Evolutionary conservation across 2,113 vertebrate genomes (phyloP).

Genomic region (Callipepla californica): DNA sequence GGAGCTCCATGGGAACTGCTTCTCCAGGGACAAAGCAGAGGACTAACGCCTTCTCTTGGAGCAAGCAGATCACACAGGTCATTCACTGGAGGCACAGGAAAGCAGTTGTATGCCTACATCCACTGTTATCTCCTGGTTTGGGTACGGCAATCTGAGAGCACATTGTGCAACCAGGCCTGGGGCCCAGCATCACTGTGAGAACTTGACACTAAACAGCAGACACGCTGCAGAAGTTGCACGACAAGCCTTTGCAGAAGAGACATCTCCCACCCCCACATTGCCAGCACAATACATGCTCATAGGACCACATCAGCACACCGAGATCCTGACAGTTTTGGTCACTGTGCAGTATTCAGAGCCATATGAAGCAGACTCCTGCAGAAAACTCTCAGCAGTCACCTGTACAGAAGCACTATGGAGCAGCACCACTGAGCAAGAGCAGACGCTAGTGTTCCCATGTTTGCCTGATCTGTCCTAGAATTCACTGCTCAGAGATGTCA

Average conservation of each 20-base stretch:
- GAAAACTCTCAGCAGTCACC: not conserved
- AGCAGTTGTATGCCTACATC: accelerated
- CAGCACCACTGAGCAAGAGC: not conserved
- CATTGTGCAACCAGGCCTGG: not conserved
- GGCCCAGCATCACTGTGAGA: not conserved
- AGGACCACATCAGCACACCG: not conserved
- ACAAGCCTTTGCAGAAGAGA: not conserved
- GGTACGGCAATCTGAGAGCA: not conserved
- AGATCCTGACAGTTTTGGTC: not conserved
- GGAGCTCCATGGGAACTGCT: not conserved
- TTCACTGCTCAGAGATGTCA: not conserved
- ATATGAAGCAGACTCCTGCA: not conserved
- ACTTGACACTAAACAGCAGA: not conserved
- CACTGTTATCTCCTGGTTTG: accelerated
- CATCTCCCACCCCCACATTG: not conserved
- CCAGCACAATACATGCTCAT: not conserved
- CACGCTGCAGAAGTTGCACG: not conserved
- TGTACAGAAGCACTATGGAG: not conserved
- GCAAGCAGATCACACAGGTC: not conserved
- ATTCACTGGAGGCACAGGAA: not conserved
- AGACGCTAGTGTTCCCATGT: not conserved
- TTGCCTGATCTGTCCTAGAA: not conserved
- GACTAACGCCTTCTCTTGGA: not conserved
- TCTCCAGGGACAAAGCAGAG: not conserved
- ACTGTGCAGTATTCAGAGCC: not conserved